A percentile compares a stretch with the other conserved stretches of the same genome.
These are phyloP conservation scores for Oreortyx pictus DNA, from an alignment of 2,797 vertebrate species.

Conservation along the genomic window DNA sequence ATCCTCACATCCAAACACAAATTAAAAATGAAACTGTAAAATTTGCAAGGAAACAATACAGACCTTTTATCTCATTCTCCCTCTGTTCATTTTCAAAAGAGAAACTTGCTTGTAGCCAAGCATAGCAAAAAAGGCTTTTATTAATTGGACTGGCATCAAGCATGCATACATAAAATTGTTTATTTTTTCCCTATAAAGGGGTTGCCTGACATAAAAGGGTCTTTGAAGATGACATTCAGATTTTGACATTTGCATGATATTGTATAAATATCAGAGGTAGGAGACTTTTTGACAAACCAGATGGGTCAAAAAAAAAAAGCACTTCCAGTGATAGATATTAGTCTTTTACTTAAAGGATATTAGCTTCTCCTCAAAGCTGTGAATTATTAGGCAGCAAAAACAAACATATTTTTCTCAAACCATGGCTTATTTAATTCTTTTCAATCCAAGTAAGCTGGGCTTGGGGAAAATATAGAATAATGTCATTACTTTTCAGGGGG, in stretches of 20 bases:
- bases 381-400: conserved; percentile 77
- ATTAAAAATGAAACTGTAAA: conserved; percentile 99
- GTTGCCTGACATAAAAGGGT: conserved; percentile 95
- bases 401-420: conserved; percentile 76
- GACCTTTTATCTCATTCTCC: conserved; percentile 98
- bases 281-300: conserved; percentile 85
- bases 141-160: conserved; percentile 99
- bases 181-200: conserved; percentile 92
- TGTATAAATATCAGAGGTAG: conserved; percentile 90
- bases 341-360: conserved; percentile 80
- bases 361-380: conserved; percentile 76
- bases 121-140: conserved; percentile 93
- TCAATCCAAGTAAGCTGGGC: conserved; percentile 38
- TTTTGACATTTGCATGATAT: conserved; percentile 99
- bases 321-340: conserved; percentile 74
- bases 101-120: conserved; percentile 89
- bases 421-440: conserved; percentile 63
- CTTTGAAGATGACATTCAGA: conserved; percentile 99
- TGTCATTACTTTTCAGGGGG: conserved; percentile 67
- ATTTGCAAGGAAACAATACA: conserved; percentile 99
- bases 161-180: conserved; percentile 95
- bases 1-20: conserved; percentile 93
- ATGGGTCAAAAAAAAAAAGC: conserved; percentile 80
- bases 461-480: conserved; percentile 73
- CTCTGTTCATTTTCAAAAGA: conserved; percentile 94